Evolutionary conservation across 2,888 invertebrate species (phyloP).

Genomic region (Siphlonurus alternatus): DNA sequence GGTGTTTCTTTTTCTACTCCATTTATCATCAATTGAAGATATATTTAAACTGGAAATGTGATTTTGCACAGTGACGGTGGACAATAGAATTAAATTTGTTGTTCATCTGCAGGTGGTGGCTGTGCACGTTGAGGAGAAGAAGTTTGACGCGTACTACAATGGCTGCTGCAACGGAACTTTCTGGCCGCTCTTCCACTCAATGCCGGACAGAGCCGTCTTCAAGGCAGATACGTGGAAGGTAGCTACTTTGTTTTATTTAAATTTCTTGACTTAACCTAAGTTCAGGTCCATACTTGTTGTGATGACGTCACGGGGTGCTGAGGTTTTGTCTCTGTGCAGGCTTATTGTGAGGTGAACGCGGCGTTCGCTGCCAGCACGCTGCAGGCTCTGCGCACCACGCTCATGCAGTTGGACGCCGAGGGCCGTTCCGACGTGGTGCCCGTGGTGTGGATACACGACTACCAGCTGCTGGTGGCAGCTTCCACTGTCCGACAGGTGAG

Average conservation of each 20-base stretch:
- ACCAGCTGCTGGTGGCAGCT: constrained; percentile 83
- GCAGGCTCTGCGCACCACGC: constrained; percentile 35
- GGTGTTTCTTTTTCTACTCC: too few species aligned
- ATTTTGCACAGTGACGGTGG: too few species aligned
- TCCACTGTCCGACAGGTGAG: constrained; percentile 71
- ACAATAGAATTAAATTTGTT: too few species aligned
- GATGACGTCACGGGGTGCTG: constrained; percentile 56
- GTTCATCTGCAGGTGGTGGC: constrained; percentile 49
- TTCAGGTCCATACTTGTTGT: constrained; percentile 71
- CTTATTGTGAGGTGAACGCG: constrained; percentile 64
- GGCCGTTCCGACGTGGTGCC: constrained; percentile 37
- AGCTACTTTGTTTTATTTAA: constrained; percentile 9
- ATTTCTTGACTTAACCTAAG: constrained; percentile 46
- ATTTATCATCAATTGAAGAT: too few species aligned
- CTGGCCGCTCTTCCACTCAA: constrained; percentile 85
- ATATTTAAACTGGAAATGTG: too few species aligned
- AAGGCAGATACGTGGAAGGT: constrained; percentile 59
- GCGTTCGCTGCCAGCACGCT: constrained; percentile 69
- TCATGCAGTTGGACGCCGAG: constrained; percentile 34
- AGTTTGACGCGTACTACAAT: constrained; percentile 79
- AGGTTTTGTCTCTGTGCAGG: too few species aligned
- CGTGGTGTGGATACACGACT: constrained; percentile 87
- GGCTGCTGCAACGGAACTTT: constrained; percentile 84
- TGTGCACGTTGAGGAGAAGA: constrained; percentile 53
- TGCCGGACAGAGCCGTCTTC: constrained; percentile 77